A percentile compares a stretch with the other conserved stretches of the same genome.
phyloP scores from a whole-genome alignment of 2,113 vertebrate genomes.

The Sprattus sprattus region DNA sequence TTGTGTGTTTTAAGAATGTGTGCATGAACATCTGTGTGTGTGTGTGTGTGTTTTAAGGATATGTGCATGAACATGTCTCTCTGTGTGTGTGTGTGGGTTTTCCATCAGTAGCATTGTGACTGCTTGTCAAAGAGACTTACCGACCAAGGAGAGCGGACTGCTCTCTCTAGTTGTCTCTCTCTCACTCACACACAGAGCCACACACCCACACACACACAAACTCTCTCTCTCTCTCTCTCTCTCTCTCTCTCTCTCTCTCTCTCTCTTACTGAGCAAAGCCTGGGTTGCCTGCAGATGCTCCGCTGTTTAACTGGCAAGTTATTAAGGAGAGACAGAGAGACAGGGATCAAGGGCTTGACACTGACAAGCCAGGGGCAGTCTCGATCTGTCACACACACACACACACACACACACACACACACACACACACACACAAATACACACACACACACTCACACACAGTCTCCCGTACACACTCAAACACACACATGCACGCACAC shows the following conservation, averaged over 20 bases:
- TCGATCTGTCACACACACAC: not conserved
- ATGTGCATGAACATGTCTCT: not conserved
- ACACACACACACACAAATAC: not conserved
- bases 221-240: not conserved
- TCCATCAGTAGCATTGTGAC: too few relatives aligned
- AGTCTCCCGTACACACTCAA: not conserved
- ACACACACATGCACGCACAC: too few relatives aligned
- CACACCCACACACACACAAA: too few relatives aligned
- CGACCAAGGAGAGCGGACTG: too few relatives aligned
- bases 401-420: not conserved
- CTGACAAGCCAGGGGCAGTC: constrained; percentile 55
- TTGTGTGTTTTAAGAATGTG: too few relatives aligned
- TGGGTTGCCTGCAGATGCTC: constrained; percentile 42
- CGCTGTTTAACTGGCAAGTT: constrained; percentile 66
- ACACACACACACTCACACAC: too few relatives aligned
- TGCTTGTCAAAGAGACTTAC: too few relatives aligned
- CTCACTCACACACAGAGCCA: constrained; percentile 21
- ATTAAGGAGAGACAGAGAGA: constrained; percentile 58
- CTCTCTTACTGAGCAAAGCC: not conserved
- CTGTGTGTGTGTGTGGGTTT: too few relatives aligned
- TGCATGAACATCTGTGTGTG: too few relatives aligned
- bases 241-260: constrained; percentile 11
- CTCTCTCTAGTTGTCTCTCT: not conserved
- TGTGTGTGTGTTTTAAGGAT: too few relatives aligned
- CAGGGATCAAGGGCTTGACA: constrained; percentile 50